Evolutionary conservation across 2,113 vertebrate genomes (phyloP).

Genomic region (Rhea pennata): DNA sequence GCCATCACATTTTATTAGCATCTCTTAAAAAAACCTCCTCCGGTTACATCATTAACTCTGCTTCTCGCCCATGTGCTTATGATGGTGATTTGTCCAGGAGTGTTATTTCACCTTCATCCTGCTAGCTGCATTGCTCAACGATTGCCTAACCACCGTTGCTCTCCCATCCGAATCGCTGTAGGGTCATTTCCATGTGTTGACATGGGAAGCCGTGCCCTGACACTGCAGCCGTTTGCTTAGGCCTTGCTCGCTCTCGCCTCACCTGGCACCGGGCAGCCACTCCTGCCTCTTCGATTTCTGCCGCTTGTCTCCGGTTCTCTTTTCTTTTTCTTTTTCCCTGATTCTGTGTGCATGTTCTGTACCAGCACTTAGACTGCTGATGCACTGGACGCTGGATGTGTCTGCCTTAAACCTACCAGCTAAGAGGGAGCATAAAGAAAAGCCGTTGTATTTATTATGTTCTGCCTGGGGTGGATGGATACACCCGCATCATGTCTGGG

Average conservation of each 20-base stretch:
- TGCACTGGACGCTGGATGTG: not conserved
- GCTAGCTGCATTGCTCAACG: not conserved
- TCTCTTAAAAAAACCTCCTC: not conserved
- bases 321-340: too few relatives aligned
- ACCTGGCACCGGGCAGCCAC: not conserved
- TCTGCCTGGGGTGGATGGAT: not conserved
- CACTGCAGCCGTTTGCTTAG: not conserved
- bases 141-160: not conserved
- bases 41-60: not conserved
- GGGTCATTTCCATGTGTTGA: not conserved
- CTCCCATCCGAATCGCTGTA: not conserved
- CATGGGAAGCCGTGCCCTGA: not conserved
- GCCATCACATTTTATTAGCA: not conserved
- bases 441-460: not conserved
- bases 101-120: not conserved
- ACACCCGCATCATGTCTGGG: rapidly evolving
- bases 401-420: not conserved
- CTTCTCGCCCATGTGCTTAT: not conserved
- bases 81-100: not conserved
- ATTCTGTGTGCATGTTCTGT: not conserved
- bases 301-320: not conserved
- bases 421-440: not conserved
- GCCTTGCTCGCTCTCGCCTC: not conserved
- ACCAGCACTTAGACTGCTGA: too few relatives aligned
- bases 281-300: not conserved